A percentile compares a stretch with the other conserved stretches of the same genome.
Evolutionary conservation across 1,140 invertebrate genomes (phyloP).

Genomic region (Meloidogyne exigua): DNA sequence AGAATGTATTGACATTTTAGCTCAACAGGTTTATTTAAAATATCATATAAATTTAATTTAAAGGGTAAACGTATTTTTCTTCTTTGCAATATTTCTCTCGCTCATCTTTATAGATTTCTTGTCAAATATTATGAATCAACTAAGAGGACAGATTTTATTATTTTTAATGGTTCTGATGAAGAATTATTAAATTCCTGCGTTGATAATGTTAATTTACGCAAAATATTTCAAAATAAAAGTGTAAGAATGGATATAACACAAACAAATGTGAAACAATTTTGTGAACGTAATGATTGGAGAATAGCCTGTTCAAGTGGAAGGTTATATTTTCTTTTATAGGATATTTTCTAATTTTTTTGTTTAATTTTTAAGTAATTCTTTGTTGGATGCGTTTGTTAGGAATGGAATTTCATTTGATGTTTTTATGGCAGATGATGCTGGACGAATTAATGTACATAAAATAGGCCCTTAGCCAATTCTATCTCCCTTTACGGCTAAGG

Average conservation of each 20-base stretch:
- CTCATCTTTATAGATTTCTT: neutral
- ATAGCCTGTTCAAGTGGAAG: neutral
- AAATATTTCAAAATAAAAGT: neutral
- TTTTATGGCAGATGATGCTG: neutral
- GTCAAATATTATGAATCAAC: neutral
- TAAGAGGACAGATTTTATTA: neutral
- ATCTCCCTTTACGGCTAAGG: too few relatives aligned
- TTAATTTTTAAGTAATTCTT: neutral
- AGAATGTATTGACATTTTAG: conserved; percentile 12
- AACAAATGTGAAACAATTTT: neutral
- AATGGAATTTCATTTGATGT: neutral
- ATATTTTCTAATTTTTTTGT: neutral
- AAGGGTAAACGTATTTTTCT: conserved; percentile 13
- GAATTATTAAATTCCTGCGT: neutral
- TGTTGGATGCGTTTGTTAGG: neutral
- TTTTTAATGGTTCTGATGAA: neutral
- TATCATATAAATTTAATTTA: neutral
- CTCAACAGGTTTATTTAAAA: neutral
- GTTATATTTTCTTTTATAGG: neutral
- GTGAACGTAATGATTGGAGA: conserved; percentile 1
- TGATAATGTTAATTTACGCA: neutral
- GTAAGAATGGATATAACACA: neutral
- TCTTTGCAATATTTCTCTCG: neutral
- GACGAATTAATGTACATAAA: neutral
- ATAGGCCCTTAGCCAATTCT: neutral